Conservation (phyloP, 2,888 invertebrate species). For the Hirudinaria manillensis region DNA sequence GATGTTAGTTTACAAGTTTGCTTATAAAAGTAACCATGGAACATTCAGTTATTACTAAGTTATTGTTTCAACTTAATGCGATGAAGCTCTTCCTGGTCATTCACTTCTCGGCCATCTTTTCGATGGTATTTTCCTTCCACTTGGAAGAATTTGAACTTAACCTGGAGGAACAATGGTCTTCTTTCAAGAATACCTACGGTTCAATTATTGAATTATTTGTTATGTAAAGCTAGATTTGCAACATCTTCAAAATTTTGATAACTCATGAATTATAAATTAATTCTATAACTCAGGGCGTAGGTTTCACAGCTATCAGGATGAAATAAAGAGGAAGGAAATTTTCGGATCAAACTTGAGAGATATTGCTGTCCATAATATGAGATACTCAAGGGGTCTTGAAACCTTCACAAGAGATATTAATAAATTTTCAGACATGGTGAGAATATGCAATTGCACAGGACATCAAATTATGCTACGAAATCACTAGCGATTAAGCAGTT, state of each 20-base stretch:
- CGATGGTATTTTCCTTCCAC: not conserved
- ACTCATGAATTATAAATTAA: not conserved
- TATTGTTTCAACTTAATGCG: not conserved
- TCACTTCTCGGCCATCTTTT: not conserved
- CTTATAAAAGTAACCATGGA: not conserved
- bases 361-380: constrained; percentile 19
- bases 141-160: not conserved
- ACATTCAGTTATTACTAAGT: not conserved
- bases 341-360: constrained; percentile 19
- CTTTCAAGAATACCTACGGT: constrained; percentile 9
- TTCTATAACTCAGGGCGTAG: not conserved
- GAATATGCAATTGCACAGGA: not conserved
- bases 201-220: not conserved
- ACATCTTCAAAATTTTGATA: not conserved
- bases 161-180: not conserved
- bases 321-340: constrained; percentile 10
- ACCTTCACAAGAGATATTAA: constrained; percentile 20
- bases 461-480: too few species aligned
- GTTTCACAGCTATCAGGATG: not conserved
- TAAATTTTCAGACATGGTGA: constrained; percentile 26
- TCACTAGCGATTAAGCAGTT: too few species aligned
- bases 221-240: not conserved
- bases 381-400: constrained; percentile 12
- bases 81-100: not conserved
- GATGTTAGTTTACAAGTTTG: too few species aligned